Evolutionary conservation across 2,888 invertebrate species (phyloP), one percentile per base, ranked within the genome.

Genomic region (Drosophila gaucha): DNA sequence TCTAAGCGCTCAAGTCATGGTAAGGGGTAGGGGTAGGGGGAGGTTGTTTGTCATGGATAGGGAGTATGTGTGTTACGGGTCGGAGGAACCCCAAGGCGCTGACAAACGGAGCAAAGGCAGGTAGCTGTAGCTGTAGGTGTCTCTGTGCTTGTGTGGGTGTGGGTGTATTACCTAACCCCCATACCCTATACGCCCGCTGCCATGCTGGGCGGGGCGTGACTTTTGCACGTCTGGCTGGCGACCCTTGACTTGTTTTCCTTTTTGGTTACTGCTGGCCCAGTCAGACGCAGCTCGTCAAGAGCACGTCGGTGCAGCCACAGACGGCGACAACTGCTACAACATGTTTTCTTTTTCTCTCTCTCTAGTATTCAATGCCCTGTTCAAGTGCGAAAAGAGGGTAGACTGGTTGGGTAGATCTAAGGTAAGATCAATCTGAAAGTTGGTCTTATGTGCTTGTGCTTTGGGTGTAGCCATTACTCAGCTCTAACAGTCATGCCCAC

Each of bases 161-260:
- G 20, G 26, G 14, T 28, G 4, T 47, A 22, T 44, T 9, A 20
- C 12, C 16, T 26, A 31, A 6, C 12, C n/a, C 30, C 8, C 8
- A 16, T 14, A 26, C 35, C 18, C 31, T 22, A 38, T 28, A 1
- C 26, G 9, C n/a, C 14, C 16, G 16, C 24, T n/a, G n/a, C n/a
- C n/a, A n/a, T n/a, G n/a, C 12, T 10, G 10, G 39, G 20, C 39
- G 74, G 73, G 78, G 74, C 74, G 74, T 79, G 72, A 84, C 77
- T 76, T 76, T 84, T 80, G 80, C 80, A 76, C 80, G 79, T 76
- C 80, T 79, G 64, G 73, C 80, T 2, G 63, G 54, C 67, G 74
- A 80, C 79, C 84, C 84, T 80, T 80, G 84, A 80, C 79, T 80
- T 80, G 77, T 77, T 70, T 74, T 80, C 69, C 66, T 80, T 80